phyloP scores from a whole-genome alignment of 2,888 invertebrate species.

The Poecilobothrus nobilitatus region DNA sequence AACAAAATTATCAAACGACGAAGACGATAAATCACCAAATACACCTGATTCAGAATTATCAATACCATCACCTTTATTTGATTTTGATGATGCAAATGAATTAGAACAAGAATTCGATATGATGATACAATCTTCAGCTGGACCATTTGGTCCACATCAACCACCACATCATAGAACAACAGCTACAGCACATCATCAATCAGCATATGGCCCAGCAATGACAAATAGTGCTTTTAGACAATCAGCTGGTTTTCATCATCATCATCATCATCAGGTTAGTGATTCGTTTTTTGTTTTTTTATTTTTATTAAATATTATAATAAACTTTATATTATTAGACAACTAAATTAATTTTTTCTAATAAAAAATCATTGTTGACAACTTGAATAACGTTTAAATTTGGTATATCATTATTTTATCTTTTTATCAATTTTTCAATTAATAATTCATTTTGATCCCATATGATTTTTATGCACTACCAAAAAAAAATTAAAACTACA shows the following conservation, averaged over 20 bases:
- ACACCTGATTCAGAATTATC: constrained; percentile 19
- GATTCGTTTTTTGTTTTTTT: constrained; percentile 19
- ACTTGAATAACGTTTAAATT: too few relatives aligned
- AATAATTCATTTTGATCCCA: too few relatives aligned
- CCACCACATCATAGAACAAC: constrained; percentile 1
- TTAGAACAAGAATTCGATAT: constrained; percentile 39
- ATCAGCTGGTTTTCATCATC: constrained; percentile 19
- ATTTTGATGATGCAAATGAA: constrained; percentile 42
- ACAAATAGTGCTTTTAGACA: constrained; percentile 27
- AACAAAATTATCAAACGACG: not conserved
- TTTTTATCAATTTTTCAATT: too few relatives aligned
- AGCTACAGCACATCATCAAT: constrained; percentile 20
- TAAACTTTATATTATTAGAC: too few relatives aligned
- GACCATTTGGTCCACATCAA: constrained; percentile 36
- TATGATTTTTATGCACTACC: too few relatives aligned
- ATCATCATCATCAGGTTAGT: constrained; percentile 26
- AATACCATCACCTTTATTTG: constrained; percentile 39
- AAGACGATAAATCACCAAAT: constrained; percentile 10
- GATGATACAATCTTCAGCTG: constrained; percentile 42
- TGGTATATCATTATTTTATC: too few relatives aligned
- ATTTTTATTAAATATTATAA: not conserved
- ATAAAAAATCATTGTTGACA: too few relatives aligned
- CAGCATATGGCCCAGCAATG: constrained; percentile 23
- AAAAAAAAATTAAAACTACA: too few relatives aligned
- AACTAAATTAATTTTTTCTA: too few relatives aligned